Evolutionary conservation across 2,113 vertebrate species (phyloP), one percentile per base, ranked within the genome.

Genomic region (Rhadina sibilatrix): DNA sequence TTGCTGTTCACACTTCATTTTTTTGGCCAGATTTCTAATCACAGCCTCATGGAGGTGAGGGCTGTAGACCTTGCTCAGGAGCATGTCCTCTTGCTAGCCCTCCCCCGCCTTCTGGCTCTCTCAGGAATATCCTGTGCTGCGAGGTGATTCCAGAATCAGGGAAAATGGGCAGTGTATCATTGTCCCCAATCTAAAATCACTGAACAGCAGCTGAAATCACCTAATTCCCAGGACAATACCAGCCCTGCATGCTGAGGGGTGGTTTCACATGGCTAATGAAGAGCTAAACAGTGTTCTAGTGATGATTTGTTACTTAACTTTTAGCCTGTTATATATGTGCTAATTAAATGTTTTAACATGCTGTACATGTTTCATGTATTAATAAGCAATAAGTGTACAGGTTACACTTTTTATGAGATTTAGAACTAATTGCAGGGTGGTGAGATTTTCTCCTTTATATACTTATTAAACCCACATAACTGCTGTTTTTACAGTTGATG

Each of bases 401-500:
- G 84, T 97, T 96, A 94, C 79, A 93, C 49, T 96, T 96, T 96
- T 95, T 64, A 95, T 91, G 83, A 82, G 88, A 96, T 93, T 96
- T 95, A 83, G 92, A 97, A 89, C 93, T 93, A 97, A 97, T 94
- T 76, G 23, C 90, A 87, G 88, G 93, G 83, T 78, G 82, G 88
- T 25, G 59, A 97, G 96, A 94, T 93, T 96, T 77, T 78, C 93
- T 97, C 86, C 87, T 86, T 95, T 89, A 95, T 94, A 47, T 50
- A 96, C 96, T 94, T 96, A 97, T 96, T 91, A 97, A 94, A 93
- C 89, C 74, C 95, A 89, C 92, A 93, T 95, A 94, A 95, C 93
- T 90, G 89, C 97, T 97, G 96, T 93, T 97, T 97, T 97, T 96
- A 96, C 94, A 97, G 95, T 96, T 97, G 97, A 98, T 97, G 97